Conservation (phyloP, 2,888 invertebrate species). For the Glyphotaelius pellucidus region DNA sequence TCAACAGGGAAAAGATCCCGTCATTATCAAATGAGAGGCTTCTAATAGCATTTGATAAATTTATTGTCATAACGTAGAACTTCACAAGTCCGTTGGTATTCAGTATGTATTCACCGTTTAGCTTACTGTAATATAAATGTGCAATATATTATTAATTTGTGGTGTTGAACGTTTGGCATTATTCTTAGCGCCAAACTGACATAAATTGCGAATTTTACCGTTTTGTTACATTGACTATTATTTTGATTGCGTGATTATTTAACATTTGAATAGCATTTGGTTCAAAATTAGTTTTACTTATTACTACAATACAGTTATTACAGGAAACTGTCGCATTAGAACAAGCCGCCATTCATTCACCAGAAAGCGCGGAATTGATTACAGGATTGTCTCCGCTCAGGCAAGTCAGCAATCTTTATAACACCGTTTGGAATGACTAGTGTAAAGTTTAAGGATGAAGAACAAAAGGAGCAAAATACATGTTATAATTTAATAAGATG, state of each 20-base stretch:
- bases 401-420: background rate
- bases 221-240: background rate
- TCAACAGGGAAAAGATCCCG: background rate
- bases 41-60: background rate
- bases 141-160: background rate
- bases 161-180: background rate
- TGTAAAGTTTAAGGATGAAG: too few relatives aligned
- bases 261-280: background rate
- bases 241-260: background rate
- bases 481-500: too few relatives aligned
- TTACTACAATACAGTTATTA: background rate
- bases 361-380: background rate
- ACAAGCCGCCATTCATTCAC: background rate
- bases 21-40: background rate
- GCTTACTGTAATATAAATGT: too few relatives aligned
- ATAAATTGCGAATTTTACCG: background rate
- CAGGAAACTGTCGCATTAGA: background rate
- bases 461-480: too few relatives aligned
- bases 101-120: background rate
- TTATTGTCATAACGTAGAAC: background rate
- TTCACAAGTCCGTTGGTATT: background rate
- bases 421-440: background rate
- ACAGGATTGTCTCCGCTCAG: background rate
- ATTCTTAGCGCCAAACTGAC: background rate
- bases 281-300: background rate